Conservation (phyloP, 2,113 vertebrate species). For the Triplophysa tibetana region DNA sequence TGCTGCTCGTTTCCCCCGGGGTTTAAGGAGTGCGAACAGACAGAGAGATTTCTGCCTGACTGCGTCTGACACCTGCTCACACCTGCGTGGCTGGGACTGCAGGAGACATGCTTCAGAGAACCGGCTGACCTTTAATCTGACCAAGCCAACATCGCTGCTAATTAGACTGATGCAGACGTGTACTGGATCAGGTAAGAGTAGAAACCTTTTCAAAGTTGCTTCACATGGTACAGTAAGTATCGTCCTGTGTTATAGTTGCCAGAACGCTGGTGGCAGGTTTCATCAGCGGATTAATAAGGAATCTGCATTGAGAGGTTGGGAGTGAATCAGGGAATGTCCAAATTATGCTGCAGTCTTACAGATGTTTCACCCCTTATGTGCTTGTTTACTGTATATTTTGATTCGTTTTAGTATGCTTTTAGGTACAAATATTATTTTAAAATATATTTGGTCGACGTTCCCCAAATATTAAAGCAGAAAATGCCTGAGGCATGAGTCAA, state of each 20-base stretch:
- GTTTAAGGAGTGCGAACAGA: conserved; percentile 54
- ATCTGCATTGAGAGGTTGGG: no score
- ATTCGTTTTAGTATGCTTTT: no score
- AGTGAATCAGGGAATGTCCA: no score
- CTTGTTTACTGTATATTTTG: no score
- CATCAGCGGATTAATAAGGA: no score
- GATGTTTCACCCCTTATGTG: no score
- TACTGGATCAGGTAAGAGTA: conserved; percentile 17
- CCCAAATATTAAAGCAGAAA: no score
- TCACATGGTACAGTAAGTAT: not conserved
- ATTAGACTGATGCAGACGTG: conserved; percentile 40
- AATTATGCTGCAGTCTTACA: no score
- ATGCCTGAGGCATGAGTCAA: no score
- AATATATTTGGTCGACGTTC: no score
- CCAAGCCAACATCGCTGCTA: conserved; percentile 63
- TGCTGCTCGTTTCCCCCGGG: conserved; percentile 46
- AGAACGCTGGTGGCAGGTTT: not conserved
- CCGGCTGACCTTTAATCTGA: conserved; percentile 62
- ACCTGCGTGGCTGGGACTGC: conserved; percentile 54
- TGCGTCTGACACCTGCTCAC: conserved; percentile 62
- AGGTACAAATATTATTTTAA: no score
- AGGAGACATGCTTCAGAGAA: conserved; percentile 58
- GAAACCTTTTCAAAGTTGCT: conserved; percentile 14
- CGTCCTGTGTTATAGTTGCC: not conserved
- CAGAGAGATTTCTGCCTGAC: conserved; percentile 62